These are phyloP conservation scores for Sebastes nivosus DNA, from an alignment of 2,797 vertebrate species.

Conservation along the genomic window DNA sequence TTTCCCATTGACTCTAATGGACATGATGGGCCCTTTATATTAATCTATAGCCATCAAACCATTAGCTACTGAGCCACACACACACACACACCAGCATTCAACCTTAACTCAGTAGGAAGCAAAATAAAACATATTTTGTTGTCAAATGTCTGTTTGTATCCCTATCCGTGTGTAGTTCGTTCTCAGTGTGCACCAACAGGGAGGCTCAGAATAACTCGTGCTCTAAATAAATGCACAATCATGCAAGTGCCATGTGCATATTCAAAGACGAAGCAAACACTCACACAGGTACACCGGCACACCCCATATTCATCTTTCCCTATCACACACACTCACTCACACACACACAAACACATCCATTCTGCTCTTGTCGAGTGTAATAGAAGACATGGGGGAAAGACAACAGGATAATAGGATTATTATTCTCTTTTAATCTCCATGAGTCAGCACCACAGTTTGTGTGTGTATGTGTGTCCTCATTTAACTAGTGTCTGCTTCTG, in stretches of 20 bases:
- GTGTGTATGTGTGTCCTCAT: conserved; percentile 11
- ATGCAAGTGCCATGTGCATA: neutral
- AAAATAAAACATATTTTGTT: neutral
- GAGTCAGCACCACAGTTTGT: conserved; percentile 59
- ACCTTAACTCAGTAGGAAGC: neutral
- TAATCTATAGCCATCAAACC: conserved; percentile 53
- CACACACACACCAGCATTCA: conserved; percentile 2
- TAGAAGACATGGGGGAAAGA: conserved; percentile 59
- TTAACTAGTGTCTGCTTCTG: neutral
- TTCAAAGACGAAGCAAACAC: neutral
- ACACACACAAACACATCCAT: conserved; percentile 12
- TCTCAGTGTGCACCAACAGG: neutral
- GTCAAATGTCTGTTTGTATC: neutral
- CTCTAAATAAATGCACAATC: neutral
- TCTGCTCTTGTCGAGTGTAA: conserved; percentile 56
- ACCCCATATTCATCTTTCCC: neutral
- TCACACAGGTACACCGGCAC: neutral
- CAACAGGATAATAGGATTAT: conserved; percentile 75
- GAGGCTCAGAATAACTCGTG: neutral
- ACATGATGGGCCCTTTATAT: conserved; percentile 48
- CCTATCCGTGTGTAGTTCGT: neutral
- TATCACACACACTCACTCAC: conserved; percentile 1
- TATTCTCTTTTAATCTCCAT: conserved; percentile 73
- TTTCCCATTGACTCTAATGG: conserved; percentile 70
- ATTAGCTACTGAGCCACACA: conserved; percentile 33